phyloP scores from a whole-genome alignment of 1,140 invertebrate genomes.

The Argopecten irradians region DNA sequence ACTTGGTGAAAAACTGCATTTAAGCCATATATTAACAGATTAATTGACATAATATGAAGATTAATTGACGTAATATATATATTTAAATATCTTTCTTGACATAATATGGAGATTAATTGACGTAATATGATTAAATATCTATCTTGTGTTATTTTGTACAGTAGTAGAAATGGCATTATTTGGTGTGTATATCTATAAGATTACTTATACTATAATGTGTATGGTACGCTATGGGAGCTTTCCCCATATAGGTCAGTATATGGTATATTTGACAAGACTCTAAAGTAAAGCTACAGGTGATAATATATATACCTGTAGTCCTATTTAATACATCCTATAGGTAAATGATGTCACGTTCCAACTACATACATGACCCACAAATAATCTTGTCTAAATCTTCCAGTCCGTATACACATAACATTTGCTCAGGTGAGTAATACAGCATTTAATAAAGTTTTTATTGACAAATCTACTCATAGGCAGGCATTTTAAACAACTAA shows the following conservation, averaged over 20 bases:
- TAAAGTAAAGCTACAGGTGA: not conserved
- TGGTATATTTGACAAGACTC: not conserved
- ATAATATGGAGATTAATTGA: too few relatives aligned
- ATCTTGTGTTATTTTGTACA: too few relatives aligned
- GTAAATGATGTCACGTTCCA: not conserved
- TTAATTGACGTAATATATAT: too few relatives aligned
- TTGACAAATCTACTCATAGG: not conserved
- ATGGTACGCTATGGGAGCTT: not conserved
- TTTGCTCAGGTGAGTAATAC: not conserved
- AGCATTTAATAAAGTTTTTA: not conserved
- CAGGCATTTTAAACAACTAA: not conserved
- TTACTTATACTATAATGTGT: too few relatives aligned
- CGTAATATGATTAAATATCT: too few relatives aligned
- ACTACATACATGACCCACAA: not conserved
- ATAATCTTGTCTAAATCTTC: conserved; percentile 2
- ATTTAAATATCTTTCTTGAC: too few relatives aligned
- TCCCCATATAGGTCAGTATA: not conserved
- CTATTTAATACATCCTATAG: not conserved
- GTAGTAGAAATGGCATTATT: too few relatives aligned
- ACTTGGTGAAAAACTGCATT: too few relatives aligned
- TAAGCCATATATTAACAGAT: too few relatives aligned
- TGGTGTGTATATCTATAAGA: too few relatives aligned
- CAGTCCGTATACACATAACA: not conserved
- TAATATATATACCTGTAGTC: not conserved
- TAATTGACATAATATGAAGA: too few relatives aligned